Percentiles rank a stretch among this genome's conserved stretches.
These are phyloP conservation scores for Mionectes macconnelli DNA, from an alignment of 2,113 vertebrate genomes.

Conservation along the genomic window DNA sequence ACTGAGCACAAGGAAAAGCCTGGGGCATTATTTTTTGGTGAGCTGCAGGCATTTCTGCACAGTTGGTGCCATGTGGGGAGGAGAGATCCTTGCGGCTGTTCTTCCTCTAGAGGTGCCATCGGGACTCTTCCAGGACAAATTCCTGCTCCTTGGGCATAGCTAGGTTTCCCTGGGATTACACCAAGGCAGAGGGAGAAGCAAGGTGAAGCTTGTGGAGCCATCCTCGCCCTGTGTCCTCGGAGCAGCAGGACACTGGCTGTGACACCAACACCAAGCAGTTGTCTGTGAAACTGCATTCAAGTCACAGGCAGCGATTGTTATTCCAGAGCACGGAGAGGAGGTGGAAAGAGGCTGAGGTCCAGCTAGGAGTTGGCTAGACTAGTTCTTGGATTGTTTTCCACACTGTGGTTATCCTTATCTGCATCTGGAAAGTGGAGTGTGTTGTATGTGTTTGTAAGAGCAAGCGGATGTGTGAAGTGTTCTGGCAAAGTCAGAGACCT, in stretches of 20 bases:
- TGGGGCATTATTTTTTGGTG: neutral
- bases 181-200: neutral
- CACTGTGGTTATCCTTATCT: slow-evolving; percentile 58
- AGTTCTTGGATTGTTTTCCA: slow-evolving; percentile 58
- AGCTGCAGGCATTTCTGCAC: neutral
- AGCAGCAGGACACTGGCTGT: neutral
- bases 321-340: slow-evolving; percentile 42
- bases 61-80: neutral
- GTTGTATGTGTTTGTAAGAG: slow-evolving; percentile 50
- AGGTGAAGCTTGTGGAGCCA: neutral
- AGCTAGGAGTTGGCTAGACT: slow-evolving; percentile 45
- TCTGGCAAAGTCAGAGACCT: slow-evolving; percentile 59
- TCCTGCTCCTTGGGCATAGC: neutral
- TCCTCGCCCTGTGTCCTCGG: neutral
- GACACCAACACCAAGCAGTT: neutral
- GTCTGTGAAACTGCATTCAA: slow-evolving; percentile 21
- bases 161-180: neutral
- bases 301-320: neutral
- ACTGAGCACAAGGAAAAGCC: neutral
- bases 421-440: slow-evolving; percentile 50
- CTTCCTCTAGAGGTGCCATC: neutral
- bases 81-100: neutral
- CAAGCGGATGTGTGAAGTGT: slow-evolving; percentile 52
- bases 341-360: slow-evolving; percentile 57
- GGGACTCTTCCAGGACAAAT: neutral